Evolutionary conservation across 1,140 invertebrate genomes (phyloP).

Genomic region (Amyelois transitella): DNA sequence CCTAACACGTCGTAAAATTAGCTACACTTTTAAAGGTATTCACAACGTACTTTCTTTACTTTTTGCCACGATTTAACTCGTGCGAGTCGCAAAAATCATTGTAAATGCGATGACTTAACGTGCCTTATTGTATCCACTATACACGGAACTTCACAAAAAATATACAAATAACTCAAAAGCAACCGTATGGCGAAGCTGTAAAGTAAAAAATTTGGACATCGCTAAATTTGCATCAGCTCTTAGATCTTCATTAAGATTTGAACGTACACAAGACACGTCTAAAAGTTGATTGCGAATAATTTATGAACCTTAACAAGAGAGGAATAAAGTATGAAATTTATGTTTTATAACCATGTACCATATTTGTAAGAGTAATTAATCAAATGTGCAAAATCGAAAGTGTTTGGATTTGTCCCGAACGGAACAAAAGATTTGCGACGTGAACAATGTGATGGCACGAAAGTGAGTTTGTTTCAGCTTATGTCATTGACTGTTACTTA

Average conservation of each 20-base stretch:
- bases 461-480: background rate
- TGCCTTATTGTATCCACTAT: slow-evolving; percentile 1
- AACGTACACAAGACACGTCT: background rate
- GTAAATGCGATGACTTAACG: slow-evolving; percentile 4
- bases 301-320: background rate
- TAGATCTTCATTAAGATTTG: background rate
- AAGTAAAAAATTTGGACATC: background rate
- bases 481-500: background rate
- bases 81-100: slow-evolving; percentile 13
- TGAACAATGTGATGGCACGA: background rate
- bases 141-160: slow-evolving; percentile 2
- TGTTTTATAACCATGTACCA: background rate
- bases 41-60: slow-evolving; percentile 5
- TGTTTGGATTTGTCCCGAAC: slow-evolving; percentile 9
- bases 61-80: slow-evolving; percentile 1
- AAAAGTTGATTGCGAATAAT: background rate
- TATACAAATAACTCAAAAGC: background rate
- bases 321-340: background rate
- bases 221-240: background rate
- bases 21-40: slow-evolving; percentile 12
- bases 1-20: slow-evolving; percentile 13
- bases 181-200: background rate
- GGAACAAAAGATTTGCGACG: slow-evolving; percentile 7
- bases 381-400: slow-evolving; percentile 18
- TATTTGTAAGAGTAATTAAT: slow-evolving; percentile 17